Base-by-base conservation (phyloP, 1,140 invertebrate genomes). In the Manduca sexta region DNA sequence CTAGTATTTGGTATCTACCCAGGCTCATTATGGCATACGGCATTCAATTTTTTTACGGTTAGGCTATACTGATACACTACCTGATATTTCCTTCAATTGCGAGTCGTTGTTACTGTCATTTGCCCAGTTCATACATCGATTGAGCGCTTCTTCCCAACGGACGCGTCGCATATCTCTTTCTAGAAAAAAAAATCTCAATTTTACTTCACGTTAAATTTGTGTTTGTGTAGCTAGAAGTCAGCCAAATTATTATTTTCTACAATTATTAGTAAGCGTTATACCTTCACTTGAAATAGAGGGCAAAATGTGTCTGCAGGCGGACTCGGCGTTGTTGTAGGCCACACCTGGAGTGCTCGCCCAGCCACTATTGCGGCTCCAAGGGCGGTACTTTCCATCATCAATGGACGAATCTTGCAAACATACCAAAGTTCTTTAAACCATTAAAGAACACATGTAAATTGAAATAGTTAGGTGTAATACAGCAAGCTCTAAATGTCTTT, bases 311-410 rank as follows among this genome's bases (percentile, higher is more conserved):
- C 95, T 47, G 90, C 92, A 2, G 94, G 94, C 6, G 88, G 87
- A 44, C 80, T 80, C 3, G 90, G 88, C 42, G 90, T 84, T 62
- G 91, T 86, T 82, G 91, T 91, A n/a, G 93, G 91, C 62, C 91
- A 90, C 51, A 97, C 90, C 4, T 94, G 93, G 69, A 95, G 90
- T 2, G 96, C 95, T 44, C 87, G 84, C 0, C 95, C 97, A 3
- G 97, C 97, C 45, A 95, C 95, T 86, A 98, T 96, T 16, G 97
- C 97, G 11, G 92, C 96, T 16, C 97, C 97, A 8, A 98, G 87
- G 0, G 96, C 95, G 26, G 96, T 96, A 37, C 95, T 96, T 84
- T 98, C 97, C 51, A 92, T 90, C 91, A 97, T 97, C 43, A 93
- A 88, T 12, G 97, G 96, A 44, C 95, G 90, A 40, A 97, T 64